phyloP scores from a whole-genome alignment of 92 coral and sea anemone species.

The Siderastrea siderea region DNA sequence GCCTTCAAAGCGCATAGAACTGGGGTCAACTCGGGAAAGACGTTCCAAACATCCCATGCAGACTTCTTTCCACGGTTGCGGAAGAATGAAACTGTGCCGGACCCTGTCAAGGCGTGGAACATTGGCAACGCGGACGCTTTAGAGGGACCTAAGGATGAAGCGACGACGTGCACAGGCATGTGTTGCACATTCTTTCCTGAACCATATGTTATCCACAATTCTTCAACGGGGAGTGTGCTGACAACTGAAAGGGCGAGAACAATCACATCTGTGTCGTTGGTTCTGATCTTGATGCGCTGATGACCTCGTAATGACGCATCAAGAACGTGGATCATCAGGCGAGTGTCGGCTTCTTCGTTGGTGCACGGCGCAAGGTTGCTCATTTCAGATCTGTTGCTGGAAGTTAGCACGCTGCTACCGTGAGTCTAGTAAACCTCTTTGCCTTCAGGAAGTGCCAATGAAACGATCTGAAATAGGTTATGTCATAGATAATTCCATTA shows the following conservation, averaged over 20 bases:
- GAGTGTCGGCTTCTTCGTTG: slow-evolving; percentile 78
- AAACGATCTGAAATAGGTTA: slow-evolving; percentile 67
- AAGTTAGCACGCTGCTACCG: slow-evolving; percentile 48
- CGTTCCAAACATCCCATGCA: slow-evolving; percentile 55
- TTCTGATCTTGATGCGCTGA: slow-evolving; percentile 58
- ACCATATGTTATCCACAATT: slow-evolving; percentile 70
- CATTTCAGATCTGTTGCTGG: slow-evolving; percentile 53
- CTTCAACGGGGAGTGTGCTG: slow-evolving; percentile 57
- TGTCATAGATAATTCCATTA: slow-evolving; percentile 39
- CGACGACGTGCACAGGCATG: slow-evolving; percentile 53
- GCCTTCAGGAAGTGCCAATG: slow-evolving; percentile 70
- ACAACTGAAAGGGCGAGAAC: slow-evolving; percentile 74
- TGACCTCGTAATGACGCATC: slow-evolving; percentile 62
- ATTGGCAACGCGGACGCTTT: slow-evolving; percentile 45
- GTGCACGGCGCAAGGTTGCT: slow-evolving; percentile 48
- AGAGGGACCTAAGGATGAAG: slow-evolving; percentile 33
- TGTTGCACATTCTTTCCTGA: slow-evolving; percentile 52
- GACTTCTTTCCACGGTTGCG: slow-evolving; percentile 52
- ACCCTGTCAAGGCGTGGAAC: slow-evolving; percentile 69
- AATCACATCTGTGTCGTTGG: slow-evolving; percentile 80
- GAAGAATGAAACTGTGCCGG: slow-evolving; percentile 71
- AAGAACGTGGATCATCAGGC: slow-evolving; percentile 75
- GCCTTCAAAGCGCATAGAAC: slow-evolving; percentile 29
- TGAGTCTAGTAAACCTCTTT: slow-evolving; percentile 76
- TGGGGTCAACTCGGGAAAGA: slow-evolving; percentile 60